phyloP scores from a whole-genome alignment of 2,797 vertebrate genomes.

The Manis pentadactyla region DNA sequence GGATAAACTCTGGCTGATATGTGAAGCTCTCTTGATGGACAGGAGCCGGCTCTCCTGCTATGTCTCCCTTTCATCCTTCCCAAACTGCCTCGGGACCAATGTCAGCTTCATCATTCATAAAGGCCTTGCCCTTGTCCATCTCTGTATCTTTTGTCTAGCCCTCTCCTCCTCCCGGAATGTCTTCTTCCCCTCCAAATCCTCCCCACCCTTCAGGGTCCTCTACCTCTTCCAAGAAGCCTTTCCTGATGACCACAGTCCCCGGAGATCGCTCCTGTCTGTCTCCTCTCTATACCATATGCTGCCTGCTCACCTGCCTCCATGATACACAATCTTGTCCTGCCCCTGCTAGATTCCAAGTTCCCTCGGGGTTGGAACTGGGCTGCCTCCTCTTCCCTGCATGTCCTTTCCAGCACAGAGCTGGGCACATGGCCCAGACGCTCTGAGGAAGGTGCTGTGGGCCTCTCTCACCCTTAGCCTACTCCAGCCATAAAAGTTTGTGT shows the following conservation, averaged over 20 bases:
- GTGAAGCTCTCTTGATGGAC: neutral
- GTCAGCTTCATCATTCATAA: neutral
- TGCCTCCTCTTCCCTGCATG: neutral
- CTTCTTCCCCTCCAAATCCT: neutral
- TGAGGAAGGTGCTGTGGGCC: neutral
- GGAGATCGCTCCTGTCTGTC: too few species aligned
- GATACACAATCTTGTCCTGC: neutral
- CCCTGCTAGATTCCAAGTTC: neutral
- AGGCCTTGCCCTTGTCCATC: neutral
- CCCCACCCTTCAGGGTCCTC: neutral
- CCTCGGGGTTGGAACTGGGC: neutral
- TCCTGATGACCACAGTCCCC: neutral
- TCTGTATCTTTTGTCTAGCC: neutral
- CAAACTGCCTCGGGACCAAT: too few species aligned
- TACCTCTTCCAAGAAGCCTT: neutral
- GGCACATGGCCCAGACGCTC: neutral
- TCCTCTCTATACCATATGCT: too few species aligned
- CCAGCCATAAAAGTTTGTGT: neutral
- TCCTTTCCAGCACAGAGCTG: neutral
- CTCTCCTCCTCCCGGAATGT: neutral
- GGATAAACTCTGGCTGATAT: neutral
- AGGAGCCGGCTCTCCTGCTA: neutral
- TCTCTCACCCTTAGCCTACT: neutral
- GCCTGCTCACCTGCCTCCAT: rapidly evolving
- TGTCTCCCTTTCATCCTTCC: neutral